Percentiles rank a stretch among this genome's conserved stretches.
Conservation (phyloP, 2,888 invertebrate species). For the Muscina levida region DNA sequence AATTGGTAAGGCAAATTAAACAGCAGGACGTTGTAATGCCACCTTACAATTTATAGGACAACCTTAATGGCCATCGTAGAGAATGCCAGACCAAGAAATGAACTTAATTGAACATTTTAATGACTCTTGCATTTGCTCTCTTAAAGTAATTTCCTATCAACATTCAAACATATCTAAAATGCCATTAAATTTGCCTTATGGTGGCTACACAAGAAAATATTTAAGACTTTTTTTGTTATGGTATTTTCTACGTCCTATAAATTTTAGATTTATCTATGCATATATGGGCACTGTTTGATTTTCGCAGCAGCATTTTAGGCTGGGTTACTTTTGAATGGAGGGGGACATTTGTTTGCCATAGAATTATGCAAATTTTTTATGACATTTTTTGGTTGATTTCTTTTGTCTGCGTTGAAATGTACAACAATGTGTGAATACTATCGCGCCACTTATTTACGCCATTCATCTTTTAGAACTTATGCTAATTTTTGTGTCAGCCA, state of each 20-base stretch:
- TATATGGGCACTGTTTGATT: neutral
- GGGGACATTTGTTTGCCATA: neutral
- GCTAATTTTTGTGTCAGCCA: constrained; percentile 35
- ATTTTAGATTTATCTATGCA: constrained; percentile 6
- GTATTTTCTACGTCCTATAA: neutral
- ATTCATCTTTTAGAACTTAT: constrained; percentile 42
- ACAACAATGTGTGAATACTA: neutral
- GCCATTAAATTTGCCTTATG: neutral
- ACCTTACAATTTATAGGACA: neutral
- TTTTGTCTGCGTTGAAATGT: neutral
- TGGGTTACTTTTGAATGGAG: neutral
- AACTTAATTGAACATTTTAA: neutral
- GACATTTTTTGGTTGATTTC: neutral
- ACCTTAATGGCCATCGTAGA: too few species aligned
- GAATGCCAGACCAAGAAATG: too few species aligned
- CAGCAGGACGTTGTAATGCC: neutral
- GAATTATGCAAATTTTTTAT: constrained; percentile 22
- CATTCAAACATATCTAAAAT: constrained; percentile 23
- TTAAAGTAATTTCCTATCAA: neutral
- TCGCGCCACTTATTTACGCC: neutral
- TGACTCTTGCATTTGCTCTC: too few species aligned
- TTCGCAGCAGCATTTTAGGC: neutral
- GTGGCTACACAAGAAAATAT: neutral
- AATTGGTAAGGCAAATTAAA: constrained; percentile 27
- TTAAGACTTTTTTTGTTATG: neutral